Percentiles rank a stretch among this genome's conserved stretches.
Conservation (phyloP, 1,140 invertebrate species). For the Formica exsecta region DNA sequence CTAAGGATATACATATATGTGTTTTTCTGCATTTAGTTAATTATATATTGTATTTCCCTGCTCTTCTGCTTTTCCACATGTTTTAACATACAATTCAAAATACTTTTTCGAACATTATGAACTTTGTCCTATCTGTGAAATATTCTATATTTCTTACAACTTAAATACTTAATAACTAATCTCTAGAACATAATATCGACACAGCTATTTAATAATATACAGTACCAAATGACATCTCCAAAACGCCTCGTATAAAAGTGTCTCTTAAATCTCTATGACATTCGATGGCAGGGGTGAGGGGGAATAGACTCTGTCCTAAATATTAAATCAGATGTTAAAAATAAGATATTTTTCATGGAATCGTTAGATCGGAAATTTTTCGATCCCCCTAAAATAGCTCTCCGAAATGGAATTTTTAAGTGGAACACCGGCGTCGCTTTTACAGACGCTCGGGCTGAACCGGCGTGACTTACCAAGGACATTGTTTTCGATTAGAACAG, state of each 20-base stretch:
- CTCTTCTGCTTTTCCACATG: too few species aligned
- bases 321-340: not conserved
- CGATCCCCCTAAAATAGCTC: not conserved
- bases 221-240: conserved; percentile 6
- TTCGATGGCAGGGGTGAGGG: not conserved
- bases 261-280: not conserved
- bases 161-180: not conserved
- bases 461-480: conserved; percentile 53
- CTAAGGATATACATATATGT: not conserved
- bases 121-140: not conserved
- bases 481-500: conserved; percentile 58
- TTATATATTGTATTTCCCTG: too few species aligned
- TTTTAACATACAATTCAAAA: not conserved
- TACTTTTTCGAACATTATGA: not conserved
- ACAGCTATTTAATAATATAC: conserved; percentile 21
- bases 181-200: not conserved
- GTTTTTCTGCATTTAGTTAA: not conserved
- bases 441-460: conserved; percentile 36
- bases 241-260: not conserved
- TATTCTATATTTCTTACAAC: not conserved
- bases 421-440: conserved; percentile 31
- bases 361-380: conserved; percentile 11
- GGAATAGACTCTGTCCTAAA: too few species aligned
- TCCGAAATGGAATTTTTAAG: conserved; percentile 46
- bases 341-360: conserved; percentile 2